Evolutionary conservation across 1,140 invertebrate genomes (phyloP).

Genomic region (Drosophila setifemur): DNA sequence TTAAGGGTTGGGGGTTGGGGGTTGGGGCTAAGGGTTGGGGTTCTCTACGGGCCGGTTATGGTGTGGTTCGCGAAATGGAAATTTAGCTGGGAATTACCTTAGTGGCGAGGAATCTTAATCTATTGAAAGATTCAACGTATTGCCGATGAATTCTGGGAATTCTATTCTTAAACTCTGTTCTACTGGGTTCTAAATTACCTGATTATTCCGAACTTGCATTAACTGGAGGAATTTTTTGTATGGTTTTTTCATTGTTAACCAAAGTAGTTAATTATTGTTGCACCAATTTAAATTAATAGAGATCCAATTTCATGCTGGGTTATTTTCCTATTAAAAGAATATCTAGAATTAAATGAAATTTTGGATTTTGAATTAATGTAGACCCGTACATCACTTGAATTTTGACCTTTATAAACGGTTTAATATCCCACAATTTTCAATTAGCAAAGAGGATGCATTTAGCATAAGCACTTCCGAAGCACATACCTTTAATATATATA

Average conservation of each 20-base stretch:
- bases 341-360: too few relatives aligned
- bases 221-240: not conserved
- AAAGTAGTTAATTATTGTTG: not conserved
- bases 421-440: too few relatives aligned
- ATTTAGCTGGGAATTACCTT: conserved; percentile 33
- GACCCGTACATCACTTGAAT: too few relatives aligned
- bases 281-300: not conserved
- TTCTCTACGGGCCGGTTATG: conserved; percentile 4
- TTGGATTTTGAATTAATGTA: too few relatives aligned
- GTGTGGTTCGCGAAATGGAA: conserved; percentile 18
- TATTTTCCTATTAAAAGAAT: not conserved
- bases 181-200: not conserved
- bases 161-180: conserved; percentile 4
- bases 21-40: conserved; percentile 1
- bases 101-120: not conserved
- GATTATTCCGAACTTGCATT: not conserved
- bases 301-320: not conserved
- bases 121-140: conserved; percentile 9
- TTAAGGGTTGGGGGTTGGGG: conserved; percentile 1
- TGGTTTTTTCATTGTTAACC: not conserved
- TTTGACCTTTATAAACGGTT: too few relatives aligned
- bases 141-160: conserved; percentile 38
- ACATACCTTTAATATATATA: not conserved
- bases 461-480: too few relatives aligned
- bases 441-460: too few relatives aligned